Evolutionary conservation across 2,797 vertebrate genomes (phyloP), one percentile per base, ranked within the genome.

Genomic region (Emys orbicularis): DNA sequence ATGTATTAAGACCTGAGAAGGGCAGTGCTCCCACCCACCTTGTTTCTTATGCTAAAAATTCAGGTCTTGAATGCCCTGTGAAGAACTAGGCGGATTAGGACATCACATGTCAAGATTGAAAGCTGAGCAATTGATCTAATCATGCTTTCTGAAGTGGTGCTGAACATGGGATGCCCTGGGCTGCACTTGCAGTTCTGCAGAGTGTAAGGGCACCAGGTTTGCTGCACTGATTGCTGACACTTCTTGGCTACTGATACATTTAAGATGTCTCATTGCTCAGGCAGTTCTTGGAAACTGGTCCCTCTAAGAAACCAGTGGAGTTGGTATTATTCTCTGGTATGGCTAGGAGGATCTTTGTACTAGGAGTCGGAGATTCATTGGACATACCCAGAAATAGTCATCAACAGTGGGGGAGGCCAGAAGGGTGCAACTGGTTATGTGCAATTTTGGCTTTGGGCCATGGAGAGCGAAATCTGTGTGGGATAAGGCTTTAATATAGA

Each of bases 1-100:
- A 5, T 8, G 10, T 2, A 0, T 25, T 44, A 21, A 83, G 79
- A 4, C 52, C 10, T 2, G 29, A 34, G 29, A 34, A 61, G 61
- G n/a, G 9, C 61, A 37, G 37, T 76, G 25, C 41, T 44, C 72
- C 44, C 41, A 8, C 12, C 6, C 6, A 44, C 23, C 41, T 47
- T 47, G 6, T 76, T 76, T 76, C 25, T 76, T 76, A 47, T 47
- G 37, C 27, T 47, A 44, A 47, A 74, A 76, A 47, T 76, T 47
- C 72, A 76, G 25, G 7, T 47, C 25, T 47, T 13, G 5, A 47
- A 44, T 76, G 23, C 37, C 23, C 41, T 76, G 12, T 47, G 44
- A 47, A 29, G 25, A 47, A 15, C 25, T 13, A 41, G 25, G 8
- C 27, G 23, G 72, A 76, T 76, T 76, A 44, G 16, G 44, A 47